Evolutionary conservation across 2,888 invertebrate species (phyloP).

Genomic region (Acrobeloides nanus): DNA sequence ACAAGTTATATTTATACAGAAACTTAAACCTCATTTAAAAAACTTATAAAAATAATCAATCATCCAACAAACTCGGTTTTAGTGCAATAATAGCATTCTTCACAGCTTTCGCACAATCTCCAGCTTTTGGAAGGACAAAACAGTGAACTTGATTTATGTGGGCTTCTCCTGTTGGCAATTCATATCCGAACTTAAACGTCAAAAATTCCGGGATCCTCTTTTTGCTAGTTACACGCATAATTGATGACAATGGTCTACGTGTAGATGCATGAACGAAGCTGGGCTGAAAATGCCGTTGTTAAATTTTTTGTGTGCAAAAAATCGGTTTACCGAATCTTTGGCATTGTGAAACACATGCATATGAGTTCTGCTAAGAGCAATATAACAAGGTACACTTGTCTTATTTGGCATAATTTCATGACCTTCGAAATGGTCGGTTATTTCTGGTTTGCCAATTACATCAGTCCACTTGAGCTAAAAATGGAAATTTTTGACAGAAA

Average conservation of each 20-base stretch:
- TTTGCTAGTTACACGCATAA: conserved; percentile 93
- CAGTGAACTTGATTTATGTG: conserved; percentile 43
- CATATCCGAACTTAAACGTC: conserved; percentile 65
- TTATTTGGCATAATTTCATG: conserved; percentile 78
- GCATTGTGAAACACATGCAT: no score
- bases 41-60: no score
- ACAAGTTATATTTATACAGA: no score
- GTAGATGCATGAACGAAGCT: no score
- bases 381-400: no score
- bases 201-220: conserved; percentile 89
- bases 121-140: conserved; percentile 46
- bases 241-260: conserved; percentile 80
- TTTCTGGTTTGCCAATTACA: conserved; percentile 68
- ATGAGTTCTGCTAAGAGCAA: no score
- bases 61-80: no score
- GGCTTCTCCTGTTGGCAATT: conserved; percentile 38
- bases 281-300: no score
- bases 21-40: no score
- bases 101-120: conserved; percentile 52
- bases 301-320: no score
- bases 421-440: conserved; percentile 79
- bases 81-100: conserved; percentile 51
- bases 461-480: conserved; percentile 29
- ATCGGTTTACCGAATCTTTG: no score
- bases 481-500: conserved; percentile 3